These are phyloP conservation scores for Plebejus anna DNA, from an alignment of 2,888 invertebrate genomes.

Conservation along the genomic window DNA sequence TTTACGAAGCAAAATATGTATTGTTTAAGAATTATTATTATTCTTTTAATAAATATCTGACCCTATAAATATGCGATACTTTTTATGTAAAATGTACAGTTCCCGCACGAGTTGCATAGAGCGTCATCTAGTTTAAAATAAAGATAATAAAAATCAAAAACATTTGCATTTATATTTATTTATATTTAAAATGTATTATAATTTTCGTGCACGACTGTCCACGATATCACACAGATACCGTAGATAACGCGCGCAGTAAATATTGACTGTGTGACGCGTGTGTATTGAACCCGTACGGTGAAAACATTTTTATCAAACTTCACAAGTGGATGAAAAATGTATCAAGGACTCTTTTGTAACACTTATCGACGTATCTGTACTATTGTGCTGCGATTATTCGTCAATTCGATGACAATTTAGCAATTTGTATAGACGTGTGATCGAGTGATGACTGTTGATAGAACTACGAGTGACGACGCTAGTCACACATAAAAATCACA, in stretches of 20 bases:
- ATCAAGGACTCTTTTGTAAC: constrained; percentile 50
- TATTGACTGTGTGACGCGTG: constrained; percentile 56
- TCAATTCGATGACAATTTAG: neutral
- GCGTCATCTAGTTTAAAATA: no score
- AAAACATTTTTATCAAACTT: constrained; percentile 45
- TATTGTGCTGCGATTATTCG: neutral
- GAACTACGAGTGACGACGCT: neutral
- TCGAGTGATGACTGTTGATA: neutral
- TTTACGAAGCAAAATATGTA: no score
- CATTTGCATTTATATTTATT: no score
- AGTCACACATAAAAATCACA: neutral
- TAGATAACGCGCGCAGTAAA: constrained; percentile 58
- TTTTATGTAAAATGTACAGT: no score
- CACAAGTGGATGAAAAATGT: constrained; percentile 47
- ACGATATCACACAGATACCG: constrained; percentile 40
- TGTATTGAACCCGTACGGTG: constrained; percentile 43
- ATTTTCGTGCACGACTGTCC: constrained; percentile 38
- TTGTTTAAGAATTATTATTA: no score
- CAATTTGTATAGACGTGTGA: neutral
- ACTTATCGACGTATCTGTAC: constrained; percentile 3
- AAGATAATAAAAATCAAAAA: no score
- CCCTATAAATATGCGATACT: no score
- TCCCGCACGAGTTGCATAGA: no score
- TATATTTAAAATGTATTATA: no score
- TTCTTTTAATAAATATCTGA: no score